Percentiles rank a stretch among this genome's conserved stretches.
Evolutionary conservation across 2,888 invertebrate species (phyloP).

Genomic region (Hydriomena furcata): DNA sequence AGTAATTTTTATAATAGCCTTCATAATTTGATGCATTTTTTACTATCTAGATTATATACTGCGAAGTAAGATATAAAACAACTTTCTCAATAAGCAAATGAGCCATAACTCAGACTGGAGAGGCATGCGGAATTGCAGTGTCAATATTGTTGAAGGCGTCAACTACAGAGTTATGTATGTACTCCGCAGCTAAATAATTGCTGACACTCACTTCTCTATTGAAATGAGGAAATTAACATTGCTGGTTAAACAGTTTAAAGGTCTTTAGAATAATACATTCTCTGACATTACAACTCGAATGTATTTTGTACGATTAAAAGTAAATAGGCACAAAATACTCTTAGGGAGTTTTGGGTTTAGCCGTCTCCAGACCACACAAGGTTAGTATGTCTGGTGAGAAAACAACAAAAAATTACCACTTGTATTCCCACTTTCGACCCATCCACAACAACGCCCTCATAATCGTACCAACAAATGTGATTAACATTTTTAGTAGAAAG

Average conservation of each 20-base stretch:
- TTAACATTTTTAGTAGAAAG: no score
- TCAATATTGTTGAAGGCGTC: slow-evolving; percentile 36
- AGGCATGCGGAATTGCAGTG: slow-evolving; percentile 25
- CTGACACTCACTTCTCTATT: slow-evolving; percentile 22
- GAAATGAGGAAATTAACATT: slow-evolving; percentile 10
- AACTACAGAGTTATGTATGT: slow-evolving; percentile 44
- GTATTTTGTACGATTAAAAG: no score
- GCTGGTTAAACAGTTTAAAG: not conserved
- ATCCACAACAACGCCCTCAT: no score
- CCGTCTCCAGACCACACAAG: no score
- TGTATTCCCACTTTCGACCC: no score
- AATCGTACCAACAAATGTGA: no score
- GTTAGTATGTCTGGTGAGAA: no score
- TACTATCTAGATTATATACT: not conserved
- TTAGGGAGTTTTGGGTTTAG: no score
- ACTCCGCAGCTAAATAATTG: slow-evolving; percentile 29
- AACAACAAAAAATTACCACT: no score
- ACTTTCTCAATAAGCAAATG: slow-evolving; percentile 15
- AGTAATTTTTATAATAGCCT: not conserved
- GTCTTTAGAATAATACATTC: no score
- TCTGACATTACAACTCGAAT: no score
- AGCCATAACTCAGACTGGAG: slow-evolving; percentile 42
- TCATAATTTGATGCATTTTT: not conserved
- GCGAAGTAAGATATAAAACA: not conserved
- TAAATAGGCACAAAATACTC: no score